Evolutionary conservation across 1,140 invertebrate species (phyloP).

Genomic region (Orussus abietinus): DNA sequence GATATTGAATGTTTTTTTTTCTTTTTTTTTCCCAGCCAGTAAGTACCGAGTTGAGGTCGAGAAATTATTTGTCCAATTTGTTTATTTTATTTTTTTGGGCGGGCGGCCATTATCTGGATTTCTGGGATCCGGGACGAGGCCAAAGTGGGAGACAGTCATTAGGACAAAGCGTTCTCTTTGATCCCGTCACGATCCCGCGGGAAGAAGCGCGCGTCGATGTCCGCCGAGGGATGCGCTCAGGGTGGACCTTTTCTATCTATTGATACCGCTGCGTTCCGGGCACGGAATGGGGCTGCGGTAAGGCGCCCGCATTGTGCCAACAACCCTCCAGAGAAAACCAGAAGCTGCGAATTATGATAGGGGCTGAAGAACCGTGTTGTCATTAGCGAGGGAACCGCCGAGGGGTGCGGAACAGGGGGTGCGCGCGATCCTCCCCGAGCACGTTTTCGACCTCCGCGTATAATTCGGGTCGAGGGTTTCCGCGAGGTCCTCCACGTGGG

Average conservation of each 20-base stretch:
- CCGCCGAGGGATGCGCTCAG: slow-evolving; percentile 1
- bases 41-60: too few relatives aligned
- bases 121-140: too few relatives aligned
- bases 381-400: too few relatives aligned
- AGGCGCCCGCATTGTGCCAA: slow-evolving; percentile 44
- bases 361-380: slow-evolving; percentile 37
- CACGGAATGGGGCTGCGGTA: slow-evolving; percentile 41
- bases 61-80: too few relatives aligned
- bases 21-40: too few relatives aligned
- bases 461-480: background rate
- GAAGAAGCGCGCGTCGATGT: slow-evolving; percentile 1
- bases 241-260: background rate
- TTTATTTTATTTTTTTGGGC: too few relatives aligned
- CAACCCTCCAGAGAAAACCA: slow-evolving; percentile 41
- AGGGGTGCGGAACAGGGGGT: too few relatives aligned
- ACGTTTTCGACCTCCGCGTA: slow-evolving; percentile 26
- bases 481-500: background rate
- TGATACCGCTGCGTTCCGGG: too few relatives aligned
- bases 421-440: slow-evolving; percentile 19
- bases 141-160: slow-evolving; percentile 28
- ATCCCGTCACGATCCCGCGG: slow-evolving; percentile 19
- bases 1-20: too few relatives aligned
- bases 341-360: slow-evolving; percentile 47
- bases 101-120: too few relatives aligned
- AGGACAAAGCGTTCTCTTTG: slow-evolving; percentile 26